Base-by-base conservation (phyloP, 2,888 invertebrate species). In the Ethmia dodecea region DNA sequence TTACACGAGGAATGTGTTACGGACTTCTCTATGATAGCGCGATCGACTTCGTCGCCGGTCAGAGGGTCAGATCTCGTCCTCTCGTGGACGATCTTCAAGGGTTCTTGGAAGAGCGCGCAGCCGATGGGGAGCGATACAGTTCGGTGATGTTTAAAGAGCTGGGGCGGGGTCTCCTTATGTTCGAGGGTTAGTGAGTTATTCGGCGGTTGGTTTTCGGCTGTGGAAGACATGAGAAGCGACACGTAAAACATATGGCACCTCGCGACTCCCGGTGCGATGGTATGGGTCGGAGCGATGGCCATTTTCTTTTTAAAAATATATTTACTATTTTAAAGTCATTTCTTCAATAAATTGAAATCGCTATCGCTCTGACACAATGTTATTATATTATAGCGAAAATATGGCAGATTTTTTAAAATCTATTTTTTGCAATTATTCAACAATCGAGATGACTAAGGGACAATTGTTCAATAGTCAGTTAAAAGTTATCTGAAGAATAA, bases 31-130 rank as follows among this genome's bases (percentile, higher is more conserved):
- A 72, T 50, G n/a, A 64, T 53, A 33, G 64, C 69, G 11, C 66
- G 55, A 38, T 75, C 73, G 37, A 76, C 65, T 51, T 86, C 86
- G 43, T 86, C 89, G 39, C 89, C 89, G 5, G 89, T 88, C 46
- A 92, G 70, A 42, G 92, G 92, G 64, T 91, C 89, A 59, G 92
- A 92, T 64, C 91, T 86, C 45, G 92, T 92, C 67, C 92, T 87
- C 70, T 90, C 91, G 75, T 92, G 92, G 46, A 64, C 66, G 29
- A 84, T 76, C 59, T 68, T 73, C 45, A 75, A 55, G 8, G 78
- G 72, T 45, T 79, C 81, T 57, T 66, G 70, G 61, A 69, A 75
- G 32, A 69, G 45, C 27, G 70, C 60, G 46, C 71, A 78, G 3
- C 80, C 83, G 42, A 70, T 64, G 30, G 84, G 84, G 40, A 84